These are phyloP conservation scores for Charaxes varanes DNA, from an alignment of 1,140 invertebrate species.

Conservation along the genomic window DNA sequence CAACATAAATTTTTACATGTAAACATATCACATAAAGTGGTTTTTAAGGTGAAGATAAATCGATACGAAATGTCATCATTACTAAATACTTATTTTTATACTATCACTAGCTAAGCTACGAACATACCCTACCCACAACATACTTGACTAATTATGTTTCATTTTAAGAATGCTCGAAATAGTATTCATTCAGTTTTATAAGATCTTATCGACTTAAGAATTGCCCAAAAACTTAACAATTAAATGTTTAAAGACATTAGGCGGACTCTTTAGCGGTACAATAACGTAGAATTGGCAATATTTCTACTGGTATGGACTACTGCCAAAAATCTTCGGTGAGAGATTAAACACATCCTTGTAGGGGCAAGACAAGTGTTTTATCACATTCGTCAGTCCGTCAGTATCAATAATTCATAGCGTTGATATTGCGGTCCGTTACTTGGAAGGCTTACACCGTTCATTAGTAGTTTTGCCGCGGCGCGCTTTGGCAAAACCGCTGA, in stretches of 20 bases:
- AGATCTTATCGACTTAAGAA: no score
- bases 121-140: no score
- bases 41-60: no score
- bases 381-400: conserved; percentile 52
- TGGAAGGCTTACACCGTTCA: conserved; percentile 62
- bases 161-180: no score
- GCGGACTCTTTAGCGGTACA: conserved; percentile 13
- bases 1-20: no score
- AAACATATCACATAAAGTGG: no score
- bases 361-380: conserved; percentile 60
- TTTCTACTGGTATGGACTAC: conserved; percentile 23
- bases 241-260: conserved; percentile 6
- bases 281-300: conserved; percentile 25
- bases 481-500: conserved; percentile 69
- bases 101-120: no score
- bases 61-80: no score
- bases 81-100: no score
- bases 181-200: no score
- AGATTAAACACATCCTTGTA: conserved; percentile 46
- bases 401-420: conserved; percentile 69
- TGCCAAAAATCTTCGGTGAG: conserved; percentile 40
- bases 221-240: no score
- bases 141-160: no score
- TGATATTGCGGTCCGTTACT: conserved; percentile 60
- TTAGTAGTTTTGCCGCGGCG: conserved; percentile 63